phyloP scores from a whole-genome alignment of 2,888 invertebrate species.

The Polylopha cassiicola region DNA sequence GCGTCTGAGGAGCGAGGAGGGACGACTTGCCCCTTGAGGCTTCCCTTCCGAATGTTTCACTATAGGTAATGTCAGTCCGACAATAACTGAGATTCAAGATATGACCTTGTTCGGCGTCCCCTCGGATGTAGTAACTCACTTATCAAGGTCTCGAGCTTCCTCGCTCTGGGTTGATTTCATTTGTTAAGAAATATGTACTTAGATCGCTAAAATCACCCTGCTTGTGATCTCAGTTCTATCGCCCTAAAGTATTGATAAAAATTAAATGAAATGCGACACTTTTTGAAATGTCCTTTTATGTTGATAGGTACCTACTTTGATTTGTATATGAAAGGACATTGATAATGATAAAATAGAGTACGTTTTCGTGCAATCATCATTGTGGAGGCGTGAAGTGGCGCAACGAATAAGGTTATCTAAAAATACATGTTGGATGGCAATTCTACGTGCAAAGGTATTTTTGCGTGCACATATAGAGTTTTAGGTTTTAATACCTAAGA shows the following conservation, averaged over 20 bases:
- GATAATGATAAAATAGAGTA: constrained; percentile 24
- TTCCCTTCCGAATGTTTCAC: constrained; percentile 23
- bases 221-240: background rate
- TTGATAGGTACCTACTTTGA: background rate
- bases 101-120: constrained; percentile 45
- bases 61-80: constrained; percentile 13
- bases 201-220: constrained; percentile 10
- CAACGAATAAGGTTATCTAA: constrained; percentile 53
- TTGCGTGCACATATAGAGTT: constrained; percentile 25
- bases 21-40: constrained; percentile 27
- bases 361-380: constrained; percentile 39
- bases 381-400: constrained; percentile 41
- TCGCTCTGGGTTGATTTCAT: constrained; percentile 12
- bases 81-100: constrained; percentile 37
- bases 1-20: constrained; percentile 31
- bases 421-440: constrained; percentile 48
- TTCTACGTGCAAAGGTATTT: constrained; percentile 31
- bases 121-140: constrained; percentile 30
- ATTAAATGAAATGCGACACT: too few species aligned
- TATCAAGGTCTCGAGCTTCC: constrained; percentile 32
- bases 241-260: background rate
- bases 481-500: too few species aligned
- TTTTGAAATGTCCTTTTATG: too few species aligned
- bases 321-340: background rate
- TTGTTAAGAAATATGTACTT: constrained; percentile 17